A percentile compares a stretch with the other conserved stretches of the same genome.
phyloP scores from a whole-genome alignment of 2,888 invertebrate genomes.

The Thumatha senex region DNA sequence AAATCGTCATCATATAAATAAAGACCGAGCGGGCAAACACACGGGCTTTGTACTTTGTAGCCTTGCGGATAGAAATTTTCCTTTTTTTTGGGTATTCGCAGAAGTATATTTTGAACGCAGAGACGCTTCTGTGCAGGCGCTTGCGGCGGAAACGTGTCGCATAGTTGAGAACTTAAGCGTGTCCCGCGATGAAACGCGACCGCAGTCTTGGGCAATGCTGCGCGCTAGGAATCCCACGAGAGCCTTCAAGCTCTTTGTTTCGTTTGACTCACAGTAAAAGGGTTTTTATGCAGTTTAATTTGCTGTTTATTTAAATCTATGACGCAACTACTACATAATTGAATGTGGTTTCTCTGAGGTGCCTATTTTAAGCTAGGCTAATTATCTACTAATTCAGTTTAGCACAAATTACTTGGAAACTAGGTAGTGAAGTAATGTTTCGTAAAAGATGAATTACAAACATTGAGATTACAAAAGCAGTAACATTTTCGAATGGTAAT shows the following conservation, averaged over 20 bases:
- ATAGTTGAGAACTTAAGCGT: constrained; percentile 39
- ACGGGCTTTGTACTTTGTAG: constrained; percentile 31
- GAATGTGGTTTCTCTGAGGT: constrained; percentile 48
- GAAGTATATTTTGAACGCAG: constrained; percentile 46
- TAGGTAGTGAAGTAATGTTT: background rate
- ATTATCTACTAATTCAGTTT: constrained; percentile 17
- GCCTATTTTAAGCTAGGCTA: constrained; percentile 38
- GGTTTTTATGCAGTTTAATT: constrained; percentile 50
- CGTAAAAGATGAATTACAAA: background rate
- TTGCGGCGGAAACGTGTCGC: constrained; percentile 56
- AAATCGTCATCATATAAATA: no score
- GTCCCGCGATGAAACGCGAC: constrained; percentile 49
- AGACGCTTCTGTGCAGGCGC: constrained; percentile 40
- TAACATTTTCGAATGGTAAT: background rate
- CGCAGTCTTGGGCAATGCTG: constrained; percentile 61
- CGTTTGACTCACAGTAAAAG: constrained; percentile 50
- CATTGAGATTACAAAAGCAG: background rate
- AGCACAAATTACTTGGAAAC: constrained; percentile 3
- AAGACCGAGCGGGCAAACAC: no score
- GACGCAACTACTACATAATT: constrained; percentile 55
- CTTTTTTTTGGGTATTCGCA: constrained; percentile 61
- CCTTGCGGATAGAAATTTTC: constrained; percentile 58
- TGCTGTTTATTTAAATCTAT: constrained; percentile 41
- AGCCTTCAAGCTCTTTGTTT: constrained; percentile 68
- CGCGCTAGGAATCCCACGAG: constrained; percentile 54